phyloP scores from a whole-genome alignment of 2,113 vertebrate genomes.

The Micromys minutus region DNA sequence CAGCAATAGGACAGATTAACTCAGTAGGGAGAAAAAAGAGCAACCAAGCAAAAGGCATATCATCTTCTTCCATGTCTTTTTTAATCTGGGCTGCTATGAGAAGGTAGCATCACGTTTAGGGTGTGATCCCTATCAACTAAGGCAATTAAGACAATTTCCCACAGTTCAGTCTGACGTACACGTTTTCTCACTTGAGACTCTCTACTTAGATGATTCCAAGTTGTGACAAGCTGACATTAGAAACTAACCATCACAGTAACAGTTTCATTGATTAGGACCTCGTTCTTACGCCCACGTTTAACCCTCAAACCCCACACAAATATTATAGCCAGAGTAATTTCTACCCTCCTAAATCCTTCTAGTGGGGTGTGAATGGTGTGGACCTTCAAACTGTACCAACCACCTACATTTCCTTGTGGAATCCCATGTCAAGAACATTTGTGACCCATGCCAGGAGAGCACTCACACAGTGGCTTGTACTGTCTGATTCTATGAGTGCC shows the following conservation, averaged over 20 bases:
- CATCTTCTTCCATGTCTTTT: not conserved
- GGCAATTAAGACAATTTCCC: not conserved
- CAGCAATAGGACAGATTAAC: not conserved
- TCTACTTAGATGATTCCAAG: not conserved
- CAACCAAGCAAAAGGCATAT: not conserved
- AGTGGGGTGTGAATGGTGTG: not conserved
- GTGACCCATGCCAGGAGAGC: not conserved
- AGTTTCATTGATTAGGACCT: not conserved
- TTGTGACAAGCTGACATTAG: too few relatives aligned
- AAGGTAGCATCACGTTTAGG: not conserved
- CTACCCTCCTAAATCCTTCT: not conserved
- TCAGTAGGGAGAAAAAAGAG: not conserved
- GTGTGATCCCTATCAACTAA: not conserved
- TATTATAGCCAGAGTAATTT: too few relatives aligned
- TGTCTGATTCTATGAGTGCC: not conserved
- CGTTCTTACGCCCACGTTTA: not conserved
- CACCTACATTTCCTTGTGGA: not conserved
- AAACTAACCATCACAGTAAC: not conserved
- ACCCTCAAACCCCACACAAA: not conserved
- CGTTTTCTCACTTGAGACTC: not conserved
- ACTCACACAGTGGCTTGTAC: not conserved
- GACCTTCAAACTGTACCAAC: not conserved
- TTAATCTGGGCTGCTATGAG: not conserved
- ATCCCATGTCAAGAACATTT: not conserved
- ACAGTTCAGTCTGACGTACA: not conserved